Percentiles rank a stretch among this genome's conserved stretches.
These are phyloP conservation scores for Heteropelma amictum DNA, from an alignment of 2,888 invertebrate genomes.

Conservation along the genomic window DNA sequence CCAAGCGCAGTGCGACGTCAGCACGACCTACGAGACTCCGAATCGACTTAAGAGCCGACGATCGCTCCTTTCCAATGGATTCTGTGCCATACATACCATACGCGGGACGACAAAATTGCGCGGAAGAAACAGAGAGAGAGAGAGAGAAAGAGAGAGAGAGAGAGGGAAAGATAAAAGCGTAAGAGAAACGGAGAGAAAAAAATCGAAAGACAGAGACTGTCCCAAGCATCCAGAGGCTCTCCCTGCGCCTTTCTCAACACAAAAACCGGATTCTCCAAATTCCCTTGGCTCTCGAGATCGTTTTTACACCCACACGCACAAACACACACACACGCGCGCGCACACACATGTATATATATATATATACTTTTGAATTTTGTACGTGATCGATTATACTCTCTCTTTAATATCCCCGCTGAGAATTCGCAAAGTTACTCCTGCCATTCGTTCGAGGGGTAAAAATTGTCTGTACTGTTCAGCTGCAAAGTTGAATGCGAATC, in stretches of 20 bases:
- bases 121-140: neutral
- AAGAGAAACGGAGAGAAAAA: neutral
- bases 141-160: neutral
- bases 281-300: slow-evolving; percentile 46
- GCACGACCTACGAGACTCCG: slow-evolving; percentile 58
- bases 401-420: slow-evolving; percentile 45
- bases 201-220: slow-evolving; percentile 17
- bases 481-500: too few species aligned
- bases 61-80: slow-evolving; percentile 52
- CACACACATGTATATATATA: neutral
- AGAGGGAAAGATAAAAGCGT: neutral
- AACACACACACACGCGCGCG: neutral
- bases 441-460: slow-evolving; percentile 5
- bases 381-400: slow-evolving; percentile 54
- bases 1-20: slow-evolving; percentile 16
- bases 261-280: slow-evolving; percentile 57
- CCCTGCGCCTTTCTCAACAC: slow-evolving; percentile 55
- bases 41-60: slow-evolving; percentile 57
- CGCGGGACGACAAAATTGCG: neutral
- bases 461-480: slow-evolving; percentile 1
- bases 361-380: too few species aligned
- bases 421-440: slow-evolving; percentile 38
- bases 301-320: slow-evolving; percentile 17
- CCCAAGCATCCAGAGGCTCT: slow-evolving; percentile 45
- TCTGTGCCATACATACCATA: neutral